Evolutionary conservation across 2,113 vertebrate species (phyloP).

Genomic region (Anhinga rufa): DNA sequence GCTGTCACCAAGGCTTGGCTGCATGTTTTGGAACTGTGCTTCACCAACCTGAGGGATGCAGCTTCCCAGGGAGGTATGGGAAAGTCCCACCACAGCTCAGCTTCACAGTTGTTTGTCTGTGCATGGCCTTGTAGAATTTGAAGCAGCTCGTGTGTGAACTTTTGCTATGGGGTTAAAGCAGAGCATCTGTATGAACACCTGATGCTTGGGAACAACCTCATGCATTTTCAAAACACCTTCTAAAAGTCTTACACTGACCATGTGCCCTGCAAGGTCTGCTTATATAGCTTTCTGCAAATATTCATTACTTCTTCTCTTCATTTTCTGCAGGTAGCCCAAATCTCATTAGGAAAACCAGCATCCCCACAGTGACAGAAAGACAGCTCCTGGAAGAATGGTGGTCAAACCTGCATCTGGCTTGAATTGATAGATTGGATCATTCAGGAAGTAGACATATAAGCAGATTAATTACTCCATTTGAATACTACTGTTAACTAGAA

Average conservation of each 20-base stretch:
- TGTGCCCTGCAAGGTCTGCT: neutral
- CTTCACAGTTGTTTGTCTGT: neutral
- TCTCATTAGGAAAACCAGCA: neutral
- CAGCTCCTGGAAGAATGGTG: neutral
- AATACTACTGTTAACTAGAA: conserved; percentile 16
- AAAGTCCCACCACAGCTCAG: neutral
- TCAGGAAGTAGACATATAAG: neutral
- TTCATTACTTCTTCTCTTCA: neutral
- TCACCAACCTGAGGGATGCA: neutral
- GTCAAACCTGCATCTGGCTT: neutral
- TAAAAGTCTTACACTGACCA: neutral
- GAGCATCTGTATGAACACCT: neutral
- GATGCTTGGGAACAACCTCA: neutral
- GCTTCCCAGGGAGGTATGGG: neutral
- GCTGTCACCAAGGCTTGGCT: neutral
- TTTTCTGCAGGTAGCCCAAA: neutral
- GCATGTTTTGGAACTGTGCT: neutral
- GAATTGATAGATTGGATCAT: neutral
- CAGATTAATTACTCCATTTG: conserved; percentile 15
- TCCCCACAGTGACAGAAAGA: neutral
- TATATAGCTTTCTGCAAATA: neutral
- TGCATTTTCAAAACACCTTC: neutral
- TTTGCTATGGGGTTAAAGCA: neutral
- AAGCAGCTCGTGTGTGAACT: neutral
- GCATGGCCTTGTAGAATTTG: neutral